Evolutionary conservation across 2,797 vertebrate species (phyloP), one percentile per base, ranked within the genome.

Genomic region (Luscinia luscinia): DNA sequence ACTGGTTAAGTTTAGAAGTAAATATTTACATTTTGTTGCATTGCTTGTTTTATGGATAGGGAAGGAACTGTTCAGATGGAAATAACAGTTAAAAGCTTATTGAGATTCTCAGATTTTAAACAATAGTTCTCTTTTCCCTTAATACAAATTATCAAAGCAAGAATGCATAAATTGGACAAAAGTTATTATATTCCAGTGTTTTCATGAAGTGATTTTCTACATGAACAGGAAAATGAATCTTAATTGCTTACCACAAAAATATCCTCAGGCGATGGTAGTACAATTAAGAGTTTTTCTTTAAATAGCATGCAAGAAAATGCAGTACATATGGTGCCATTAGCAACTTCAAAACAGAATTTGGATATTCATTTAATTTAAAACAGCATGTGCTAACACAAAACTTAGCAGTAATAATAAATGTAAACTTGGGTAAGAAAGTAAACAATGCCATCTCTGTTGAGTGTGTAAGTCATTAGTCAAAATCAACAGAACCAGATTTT

Each of bases 201-300:
- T 96, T 96, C 72, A 77, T 61, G 77, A 86, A 94, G 67, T 72
- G 61, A 84, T 94, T 91, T 91, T 86, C 89, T 94, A 94, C 87
- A 89, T 58, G 80, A 93, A 61, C 83, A 91, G 61, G 83, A 91
- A 91, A 95, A 92, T 70, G 15, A 94, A 94, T 89, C 49, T 74
- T 88, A 94, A 90, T 93, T 90, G 67, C 87, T 93, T 82, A 75
- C 91, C 87, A 91, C 93, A 93, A 88, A 95, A 96, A 85, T 79
- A 93, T 89, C 96, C 70, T 91, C 67, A 27, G 88, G 96, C 80
- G 0, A 62, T 81, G 59, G 77, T 84, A 46, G 83, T 55, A 93
- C 91, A 90, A 91, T 91, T 94, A 95, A 76, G 88, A 85, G 22
- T 85, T 92, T 84, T 93, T 90, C 94, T 95, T 94, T 93, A 96